These are phyloP conservation scores for Zosterops japonicus DNA, from an alignment of 2,113 vertebrate species.

Conservation along the genomic window DNA sequence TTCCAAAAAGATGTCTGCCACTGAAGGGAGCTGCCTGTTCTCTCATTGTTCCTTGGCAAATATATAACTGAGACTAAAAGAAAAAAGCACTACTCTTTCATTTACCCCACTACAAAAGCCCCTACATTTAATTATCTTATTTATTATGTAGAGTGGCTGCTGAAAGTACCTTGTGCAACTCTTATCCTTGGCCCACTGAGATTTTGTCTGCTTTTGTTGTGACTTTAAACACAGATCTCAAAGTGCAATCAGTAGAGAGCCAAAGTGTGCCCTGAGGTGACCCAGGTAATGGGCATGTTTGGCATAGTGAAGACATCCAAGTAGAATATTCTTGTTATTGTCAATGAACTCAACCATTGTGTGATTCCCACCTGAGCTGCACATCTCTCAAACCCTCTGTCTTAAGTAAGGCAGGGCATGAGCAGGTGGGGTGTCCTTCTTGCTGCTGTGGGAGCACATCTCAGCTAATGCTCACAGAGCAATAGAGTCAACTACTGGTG, in stretches of 20 bases:
- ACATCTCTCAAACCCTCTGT: background rate
- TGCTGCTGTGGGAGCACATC: background rate
- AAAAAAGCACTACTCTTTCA: background rate
- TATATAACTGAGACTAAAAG: background rate
- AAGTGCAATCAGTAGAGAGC: rapidly evolving
- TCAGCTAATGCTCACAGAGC: background rate
- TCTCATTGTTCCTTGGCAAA: background rate
- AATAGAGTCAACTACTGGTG: background rate
- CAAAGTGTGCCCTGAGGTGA: background rate
- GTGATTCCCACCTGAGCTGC: background rate
- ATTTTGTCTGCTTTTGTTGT: background rate
- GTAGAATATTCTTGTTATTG: background rate
- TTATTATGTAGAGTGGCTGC: background rate
- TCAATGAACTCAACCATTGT: background rate
- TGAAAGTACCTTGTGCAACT: background rate
- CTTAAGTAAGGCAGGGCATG: background rate
- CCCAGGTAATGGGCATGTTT: background rate
- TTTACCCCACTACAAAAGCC: background rate
- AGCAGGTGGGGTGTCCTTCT: background rate
- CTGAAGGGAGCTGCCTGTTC: background rate
- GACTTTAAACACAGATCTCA: background rate
- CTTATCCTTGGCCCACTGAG: background rate
- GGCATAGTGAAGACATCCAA: background rate
- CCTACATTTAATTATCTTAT: background rate
- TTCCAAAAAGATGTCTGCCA: background rate